These are phyloP conservation scores for Triops longicaudatus DNA, from an alignment of 1,140 invertebrate species.

Conservation along the genomic window DNA sequence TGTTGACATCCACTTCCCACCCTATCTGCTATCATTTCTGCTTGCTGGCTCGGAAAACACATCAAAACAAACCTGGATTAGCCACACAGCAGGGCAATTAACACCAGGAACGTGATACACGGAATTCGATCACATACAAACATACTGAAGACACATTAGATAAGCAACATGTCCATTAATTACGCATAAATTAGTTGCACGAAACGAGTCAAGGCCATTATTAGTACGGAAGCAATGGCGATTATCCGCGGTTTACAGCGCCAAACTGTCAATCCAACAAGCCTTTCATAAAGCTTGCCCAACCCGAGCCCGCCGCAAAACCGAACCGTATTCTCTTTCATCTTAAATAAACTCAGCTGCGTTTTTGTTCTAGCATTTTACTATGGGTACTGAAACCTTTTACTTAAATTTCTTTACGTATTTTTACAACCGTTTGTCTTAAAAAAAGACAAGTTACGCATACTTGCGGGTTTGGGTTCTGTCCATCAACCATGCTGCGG, in stretches of 20 bases:
- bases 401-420: not conserved
- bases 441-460: not conserved
- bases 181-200: conserved; percentile 15
- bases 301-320: not conserved
- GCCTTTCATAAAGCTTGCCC: not conserved
- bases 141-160: not conserved
- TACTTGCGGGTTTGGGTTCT: not conserved
- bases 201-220: conserved; percentile 14
- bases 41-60: not conserved
- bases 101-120: not conserved
- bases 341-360: not conserved
- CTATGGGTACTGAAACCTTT: not conserved
- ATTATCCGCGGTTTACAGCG: conserved; percentile 14
- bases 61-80: conserved; percentile 8
- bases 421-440: not conserved
- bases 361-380: too few species aligned
- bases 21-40: not conserved
- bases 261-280: conserved; percentile 1
- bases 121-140: not conserved
- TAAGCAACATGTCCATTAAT: conserved; percentile 8
- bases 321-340: not conserved
- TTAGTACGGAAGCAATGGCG: conserved; percentile 14
- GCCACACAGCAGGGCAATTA: not conserved
- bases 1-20: conserved; percentile 14
- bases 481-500: not conserved